phyloP scores from a whole-genome alignment of 2,888 invertebrate species.

The Patella caerulea region DNA sequence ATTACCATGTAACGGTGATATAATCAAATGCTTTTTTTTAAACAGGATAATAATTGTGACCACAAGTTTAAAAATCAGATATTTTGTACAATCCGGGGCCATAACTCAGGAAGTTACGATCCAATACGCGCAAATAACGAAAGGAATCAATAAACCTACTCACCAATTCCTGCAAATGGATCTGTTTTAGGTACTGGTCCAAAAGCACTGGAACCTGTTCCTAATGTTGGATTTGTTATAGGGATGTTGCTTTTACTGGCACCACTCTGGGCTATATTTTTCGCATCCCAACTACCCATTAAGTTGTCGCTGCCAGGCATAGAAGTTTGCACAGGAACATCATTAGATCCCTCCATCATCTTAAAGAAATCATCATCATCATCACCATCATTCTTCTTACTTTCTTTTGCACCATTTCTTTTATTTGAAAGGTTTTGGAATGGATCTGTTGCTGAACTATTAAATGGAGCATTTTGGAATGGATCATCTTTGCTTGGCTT shows the following conservation, averaged over 20 bases:
- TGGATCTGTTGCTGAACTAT: not conserved
- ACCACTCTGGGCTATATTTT: conserved; percentile 43
- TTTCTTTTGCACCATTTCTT: conserved; percentile 13
- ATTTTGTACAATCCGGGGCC: too few species aligned
- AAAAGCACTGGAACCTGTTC: conserved; percentile 15
- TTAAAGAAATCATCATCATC: conserved; percentile 50
- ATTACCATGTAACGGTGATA: too few species aligned
- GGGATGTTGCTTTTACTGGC: conserved; percentile 38
- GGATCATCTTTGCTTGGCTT: conserved; percentile 12
- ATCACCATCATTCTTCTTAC: not conserved
- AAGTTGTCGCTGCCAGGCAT: conserved; percentile 46
- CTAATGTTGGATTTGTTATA: not conserved
- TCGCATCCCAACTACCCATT: conserved; percentile 59
- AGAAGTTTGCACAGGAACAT: conserved; percentile 18
- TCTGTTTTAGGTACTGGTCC: conserved; percentile 48
- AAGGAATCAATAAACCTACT: conserved; percentile 19
- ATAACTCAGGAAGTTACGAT: too few species aligned
- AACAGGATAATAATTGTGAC: too few species aligned
- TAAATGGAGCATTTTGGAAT: conserved; percentile 1
- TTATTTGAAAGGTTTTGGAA: not conserved
- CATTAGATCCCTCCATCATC: conserved; percentile 44
- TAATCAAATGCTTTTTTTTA: too few species aligned
- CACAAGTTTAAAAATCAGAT: too few species aligned
- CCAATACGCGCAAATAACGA: too few species aligned
- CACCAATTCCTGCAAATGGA: conserved; percentile 67